Conservation (phyloP, 2,113 vertebrate species). For the Vireo altiloquus region DNA sequence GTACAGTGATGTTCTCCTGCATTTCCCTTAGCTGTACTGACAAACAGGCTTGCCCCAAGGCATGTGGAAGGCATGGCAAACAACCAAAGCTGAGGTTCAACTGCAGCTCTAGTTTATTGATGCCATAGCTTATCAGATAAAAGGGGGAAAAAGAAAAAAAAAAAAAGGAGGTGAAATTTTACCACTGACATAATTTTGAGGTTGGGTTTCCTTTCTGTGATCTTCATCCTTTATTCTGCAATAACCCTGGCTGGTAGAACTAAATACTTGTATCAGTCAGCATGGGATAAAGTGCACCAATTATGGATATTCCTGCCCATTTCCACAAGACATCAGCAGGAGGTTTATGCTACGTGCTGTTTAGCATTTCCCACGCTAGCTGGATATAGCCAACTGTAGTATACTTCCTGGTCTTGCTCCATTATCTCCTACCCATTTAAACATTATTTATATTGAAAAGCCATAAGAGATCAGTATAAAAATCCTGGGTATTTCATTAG, state of each 20-base stretch:
- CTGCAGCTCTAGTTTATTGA: neutral
- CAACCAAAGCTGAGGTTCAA: neutral
- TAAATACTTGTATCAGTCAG: neutral
- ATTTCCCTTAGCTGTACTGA: neutral
- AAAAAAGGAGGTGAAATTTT: neutral
- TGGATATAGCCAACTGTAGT: neutral
- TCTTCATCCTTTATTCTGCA: neutral
- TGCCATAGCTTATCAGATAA: neutral
- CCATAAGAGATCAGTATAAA: neutral
- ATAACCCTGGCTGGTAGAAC: neutral
- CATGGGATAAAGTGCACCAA: fast-evolving
- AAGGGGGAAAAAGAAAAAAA: neutral
- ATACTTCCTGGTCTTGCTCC: neutral
- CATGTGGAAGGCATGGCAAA: fast-evolving
- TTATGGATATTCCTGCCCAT: neutral
- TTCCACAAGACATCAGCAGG: neutral
- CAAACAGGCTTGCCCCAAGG: neutral
- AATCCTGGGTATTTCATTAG: neutral
- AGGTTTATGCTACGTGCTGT: neutral
- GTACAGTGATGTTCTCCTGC: neutral
- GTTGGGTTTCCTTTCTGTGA: neutral
- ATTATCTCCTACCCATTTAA: neutral
- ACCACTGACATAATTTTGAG: neutral
- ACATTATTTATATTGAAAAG: neutral
- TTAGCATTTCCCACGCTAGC: neutral